Evolutionary conservation across 92 coral and sea anemone genomes (phyloP).

Genomic region (Pocillopora meandrina): DNA sequence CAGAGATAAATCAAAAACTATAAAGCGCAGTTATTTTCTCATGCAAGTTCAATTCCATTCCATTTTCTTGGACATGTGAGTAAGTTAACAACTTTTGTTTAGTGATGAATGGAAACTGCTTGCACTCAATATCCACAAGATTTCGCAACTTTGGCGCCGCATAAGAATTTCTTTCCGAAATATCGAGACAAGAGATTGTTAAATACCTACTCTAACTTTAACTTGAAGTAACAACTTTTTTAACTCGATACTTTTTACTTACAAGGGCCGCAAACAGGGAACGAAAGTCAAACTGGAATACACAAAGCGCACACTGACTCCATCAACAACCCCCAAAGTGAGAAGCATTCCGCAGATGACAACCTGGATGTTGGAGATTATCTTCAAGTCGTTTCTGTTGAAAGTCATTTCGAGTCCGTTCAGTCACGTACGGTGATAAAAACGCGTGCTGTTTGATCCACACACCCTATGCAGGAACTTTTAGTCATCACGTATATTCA

Average conservation of each 20-base stretch:
- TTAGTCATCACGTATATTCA: too few species aligned
- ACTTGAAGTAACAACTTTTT: background rate
- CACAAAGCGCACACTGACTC: background rate
- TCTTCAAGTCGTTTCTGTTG: background rate
- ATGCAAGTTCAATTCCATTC: too few species aligned
- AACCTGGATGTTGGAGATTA: conserved; percentile 1
- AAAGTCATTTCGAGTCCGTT: background rate
- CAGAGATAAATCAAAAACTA: too few species aligned
- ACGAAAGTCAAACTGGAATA: background rate
- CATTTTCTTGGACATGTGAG: too few species aligned
- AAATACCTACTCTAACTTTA: background rate
- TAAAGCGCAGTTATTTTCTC: too few species aligned
- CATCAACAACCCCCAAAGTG: conserved; percentile 7
- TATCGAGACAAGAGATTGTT: background rate
- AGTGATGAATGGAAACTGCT: too few species aligned
- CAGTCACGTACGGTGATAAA: background rate
- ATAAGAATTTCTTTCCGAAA: too few species aligned
- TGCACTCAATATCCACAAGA: too few species aligned
- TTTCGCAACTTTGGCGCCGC: too few species aligned
- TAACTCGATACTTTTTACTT: background rate
- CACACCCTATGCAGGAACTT: too few species aligned
- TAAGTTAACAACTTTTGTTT: too few species aligned
- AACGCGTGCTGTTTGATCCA: too few species aligned
- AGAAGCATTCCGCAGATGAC: background rate
- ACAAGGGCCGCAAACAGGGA: conserved; percentile 20